Conservation (phyloP, 1,140 invertebrate species). For the Brachystomella parvula region DNA sequence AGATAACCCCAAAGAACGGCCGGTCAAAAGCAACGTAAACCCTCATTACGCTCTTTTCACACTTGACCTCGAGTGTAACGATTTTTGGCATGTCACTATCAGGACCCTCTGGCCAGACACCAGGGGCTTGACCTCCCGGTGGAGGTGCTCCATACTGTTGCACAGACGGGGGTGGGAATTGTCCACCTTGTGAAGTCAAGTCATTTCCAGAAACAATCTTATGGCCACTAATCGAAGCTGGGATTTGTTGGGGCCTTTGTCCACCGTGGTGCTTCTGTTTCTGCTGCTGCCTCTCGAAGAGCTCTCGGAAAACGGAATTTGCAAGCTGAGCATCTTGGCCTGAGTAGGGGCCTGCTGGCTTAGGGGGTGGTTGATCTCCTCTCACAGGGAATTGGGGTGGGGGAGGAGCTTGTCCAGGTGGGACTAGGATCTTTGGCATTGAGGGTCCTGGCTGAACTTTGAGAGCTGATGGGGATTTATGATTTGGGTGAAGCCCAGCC, state of each 20-base stretch:
- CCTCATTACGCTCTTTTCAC: constrained; percentile 88
- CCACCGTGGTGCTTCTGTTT: constrained; percentile 11
- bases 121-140: constrained; percentile 32
- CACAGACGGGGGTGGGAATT: constrained; percentile 24
- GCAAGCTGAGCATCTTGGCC: constrained; percentile 8
- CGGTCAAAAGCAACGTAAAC: constrained; percentile 86
- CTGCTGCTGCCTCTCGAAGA: constrained; percentile 12
- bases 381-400: neutral
- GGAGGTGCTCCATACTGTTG: constrained; percentile 40
- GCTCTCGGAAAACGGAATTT: constrained; percentile 11
- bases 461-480: neutral
- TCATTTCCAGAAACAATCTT: constrained; percentile 26
- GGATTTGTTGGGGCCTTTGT: constrained; percentile 10
- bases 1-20: constrained; percentile 89
- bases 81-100: constrained; percentile 76
- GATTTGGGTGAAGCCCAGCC: constrained; percentile 13
- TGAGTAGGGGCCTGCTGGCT: neutral
- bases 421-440: neutral
- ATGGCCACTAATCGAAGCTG: constrained; percentile 10
- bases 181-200: constrained; percentile 32
- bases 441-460: neutral
- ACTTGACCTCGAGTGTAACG: constrained; percentile 81
- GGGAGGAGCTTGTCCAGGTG: neutral
- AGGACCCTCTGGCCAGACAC: constrained; percentile 60
- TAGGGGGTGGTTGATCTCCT: constrained; percentile 16